Evolutionary conservation across 2,888 invertebrate species (phyloP), one percentile per base, ranked within the genome.

Genomic region (Yponomeuta malinellus): DNA sequence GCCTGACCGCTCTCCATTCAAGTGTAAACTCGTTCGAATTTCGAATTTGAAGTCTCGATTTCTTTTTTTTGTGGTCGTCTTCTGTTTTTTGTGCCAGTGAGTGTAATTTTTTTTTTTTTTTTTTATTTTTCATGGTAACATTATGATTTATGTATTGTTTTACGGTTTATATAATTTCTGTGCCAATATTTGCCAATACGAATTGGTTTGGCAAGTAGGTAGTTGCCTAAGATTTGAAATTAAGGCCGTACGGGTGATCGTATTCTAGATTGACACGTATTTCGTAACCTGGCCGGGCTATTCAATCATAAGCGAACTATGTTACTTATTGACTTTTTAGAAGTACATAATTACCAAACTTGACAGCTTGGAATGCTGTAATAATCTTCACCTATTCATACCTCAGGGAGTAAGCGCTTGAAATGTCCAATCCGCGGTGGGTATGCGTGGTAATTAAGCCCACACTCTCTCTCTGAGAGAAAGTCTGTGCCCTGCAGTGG

Each of bases 161-260:
- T 1, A 15, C 4, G 1, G 15, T 12, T 12, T 9, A 59, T 59
- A 59, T 15, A 4, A 15, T 59, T 59, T 59, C 0, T 15, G 52
- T 59, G 52, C 52, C 52, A 59, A 59, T 59, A 15, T 59, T 59
- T 59, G 52, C 15, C 29, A 68, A 52, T 68, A 59, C 52, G 52
- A 15, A 52, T 59, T 29, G 68, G 68, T 52, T 68, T 68, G 68
- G 68, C 68, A 29, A 52, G 12, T 31, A 29, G 52, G 12, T 31
- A 29, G 52, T 68, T 68, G 15, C 52, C 48, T 52, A 68, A 68
- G 48, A 29, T 68, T 12, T 9, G 52, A 52, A 68, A 68, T 68
- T 68, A 52, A 68, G 68, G 68, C 68, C 52, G 48, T 29, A 29
- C 10, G 52, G 52, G 52, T 59, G 31, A 68, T 23, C 52, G 68